Evolutionary conservation across 2,888 invertebrate species (phyloP), one percentile per base, ranked within the genome.

Genomic region (Pantelozetes paolii): DNA sequence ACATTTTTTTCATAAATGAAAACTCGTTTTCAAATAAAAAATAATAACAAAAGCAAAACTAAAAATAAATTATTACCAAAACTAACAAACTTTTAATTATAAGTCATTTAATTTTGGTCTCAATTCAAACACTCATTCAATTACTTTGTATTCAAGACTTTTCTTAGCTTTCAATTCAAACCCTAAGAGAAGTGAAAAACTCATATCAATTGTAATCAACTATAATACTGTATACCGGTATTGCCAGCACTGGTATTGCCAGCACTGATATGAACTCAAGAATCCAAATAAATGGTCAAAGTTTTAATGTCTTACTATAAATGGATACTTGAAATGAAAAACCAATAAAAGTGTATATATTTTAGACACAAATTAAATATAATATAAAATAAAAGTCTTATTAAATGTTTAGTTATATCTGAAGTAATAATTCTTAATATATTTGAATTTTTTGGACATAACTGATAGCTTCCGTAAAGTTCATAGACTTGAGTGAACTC

Each of bases 371-470:
- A 54, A 54, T 6, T 23, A 54, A 23, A 54, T 15, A 45, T 48
- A 3, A 48, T 48, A 20, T 26, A 26, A 11, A n/a, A 23, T 54
- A 54, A 3, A 23, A 54, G 11, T 54, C 54, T 54, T 54, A 54
- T 54, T 54, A 54, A 13, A 11, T 11, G 54, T 54, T 54, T 26
- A 54, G 11, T 54, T 54, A 54, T n/a, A n/a, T 54, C 54, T 54
- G 6, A 8, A 18, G 54, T 26, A 23, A 54, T 54, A 54, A 54
- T 54, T 54, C 23, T 18, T 54, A 18, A 54, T 54, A 54, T 23
- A 54, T 54, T 54, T 54, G 23, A 54, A 54, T 54, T 26, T 26
- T 54, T 54, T 54, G 54, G 54, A 54, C 54, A 54, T 23, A 54
- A 54, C 54, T 26, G 50, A 50, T 3, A 54, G 54, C 54, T 54